These are phyloP conservation scores for Agelas oroides DNA, from an alignment of 37 sponge, comb jelly and placozoan species.

Conservation along the genomic window DNA sequence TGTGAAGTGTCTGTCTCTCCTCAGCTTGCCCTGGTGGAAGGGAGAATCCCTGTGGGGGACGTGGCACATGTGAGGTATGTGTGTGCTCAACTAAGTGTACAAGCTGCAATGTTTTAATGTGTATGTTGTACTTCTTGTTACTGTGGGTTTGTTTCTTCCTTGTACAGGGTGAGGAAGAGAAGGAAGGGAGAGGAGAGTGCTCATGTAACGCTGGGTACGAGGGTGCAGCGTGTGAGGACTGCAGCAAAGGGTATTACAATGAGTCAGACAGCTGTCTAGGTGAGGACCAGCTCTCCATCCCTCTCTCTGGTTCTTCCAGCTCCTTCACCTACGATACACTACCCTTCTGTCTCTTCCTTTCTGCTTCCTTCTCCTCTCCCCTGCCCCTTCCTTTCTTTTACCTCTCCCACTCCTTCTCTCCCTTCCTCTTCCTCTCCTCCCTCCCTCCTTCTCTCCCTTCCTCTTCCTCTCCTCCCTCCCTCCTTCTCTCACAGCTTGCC, in stretches of 20 bases:
- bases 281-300: no score
- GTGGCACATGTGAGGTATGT: conserved; percentile 85
- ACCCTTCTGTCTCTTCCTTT: no score
- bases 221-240: conserved; percentile 79
- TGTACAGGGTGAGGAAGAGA: conserved; percentile 77
- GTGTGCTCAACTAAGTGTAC: not conserved
- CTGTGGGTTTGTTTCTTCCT: no score
- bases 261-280: conserved; percentile 18
- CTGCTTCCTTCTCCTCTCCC: not conserved
- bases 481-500: conserved; percentile 54
- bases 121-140: not conserved
- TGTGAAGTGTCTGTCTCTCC: no score
- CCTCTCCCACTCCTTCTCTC: not conserved
- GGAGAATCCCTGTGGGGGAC: conserved; percentile 78
- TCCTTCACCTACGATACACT: no score
- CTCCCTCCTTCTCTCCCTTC: not conserved
- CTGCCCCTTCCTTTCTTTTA: not conserved
- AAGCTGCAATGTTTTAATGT: no score
- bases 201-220: conserved; percentile 76
- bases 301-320: no score
- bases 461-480: not conserved
- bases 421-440: no score
- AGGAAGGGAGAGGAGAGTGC: conserved; percentile 76
- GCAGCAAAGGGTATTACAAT: conserved; percentile 62
- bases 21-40: conserved; percentile 86